Base-by-base conservation (phyloP, 1,140 invertebrate genomes). In the Ephestia elutella region DNA sequence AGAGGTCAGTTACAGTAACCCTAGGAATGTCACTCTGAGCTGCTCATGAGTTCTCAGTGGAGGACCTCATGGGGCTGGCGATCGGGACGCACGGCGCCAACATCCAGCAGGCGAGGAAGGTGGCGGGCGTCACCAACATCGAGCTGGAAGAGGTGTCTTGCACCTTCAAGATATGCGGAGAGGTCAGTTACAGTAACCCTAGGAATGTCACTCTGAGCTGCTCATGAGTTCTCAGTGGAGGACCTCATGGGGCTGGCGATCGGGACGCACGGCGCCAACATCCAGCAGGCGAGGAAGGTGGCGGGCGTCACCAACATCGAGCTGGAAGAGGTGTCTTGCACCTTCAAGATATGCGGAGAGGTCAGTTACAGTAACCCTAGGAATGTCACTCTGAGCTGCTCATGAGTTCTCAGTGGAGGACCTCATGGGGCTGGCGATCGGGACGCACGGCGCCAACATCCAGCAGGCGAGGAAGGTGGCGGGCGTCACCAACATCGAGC, bases 381-480 rank as follows among this genome's bases (percentile, higher is more conserved):
- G n/a, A n/a, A n/a, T n/a, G n/a, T n/a, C n/a, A n/a, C n/a, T n/a
- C n/a, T n/a, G n/a, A n/a, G n/a, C n/a, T n/a, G n/a, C n/a, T n/a
- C 97, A 98, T 78, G 97, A 98, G 90, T 99, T 99, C 90, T 93
- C 92, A 71, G 97, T 99, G 49, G 96, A 97, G 84, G 97, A 99
- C 85, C 91, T 99, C 64, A 99, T 99, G 97, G 98, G 98, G 56
- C 90, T 99, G 73, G 95, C 95, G 18, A 96, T 97, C 80, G 98
- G 98, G 67, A 96, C 96, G 66, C 97, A 99, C 86, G 98, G 98
- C 71, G 93, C 94, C 61, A 99, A 99, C 90, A 99, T 99, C 75
- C 96, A 98, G 84, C 95, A 96, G 79, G 98, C 98, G 63, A 91
- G 98, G 63, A 96, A 97, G 89, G 93, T 99, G 51, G 93, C 96